Evolutionary conservation across 2,888 invertebrate genomes (phyloP).

Genomic region (Copidosoma aretas): DNA sequence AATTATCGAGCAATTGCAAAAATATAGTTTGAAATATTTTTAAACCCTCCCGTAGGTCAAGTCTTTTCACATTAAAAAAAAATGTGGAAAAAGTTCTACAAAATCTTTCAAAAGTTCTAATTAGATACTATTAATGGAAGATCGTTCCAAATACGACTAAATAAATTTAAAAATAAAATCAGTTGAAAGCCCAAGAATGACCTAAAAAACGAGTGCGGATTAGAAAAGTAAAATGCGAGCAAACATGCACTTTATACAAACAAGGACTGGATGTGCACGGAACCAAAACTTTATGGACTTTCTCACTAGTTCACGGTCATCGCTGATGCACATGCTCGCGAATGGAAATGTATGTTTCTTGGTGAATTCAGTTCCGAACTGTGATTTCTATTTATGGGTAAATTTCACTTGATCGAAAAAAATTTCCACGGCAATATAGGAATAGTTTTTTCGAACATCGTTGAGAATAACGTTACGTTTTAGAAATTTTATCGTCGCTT

Average conservation of each 20-base stretch:
- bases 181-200: constrained; percentile 51
- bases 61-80: too few species aligned
- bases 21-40: constrained; percentile 1
- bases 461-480: too few species aligned
- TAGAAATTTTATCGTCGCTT: too few species aligned
- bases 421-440: not conserved
- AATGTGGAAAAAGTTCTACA: not conserved
- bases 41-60: too few species aligned
- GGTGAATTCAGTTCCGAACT: constrained; percentile 18
- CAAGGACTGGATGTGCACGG: constrained; percentile 60
- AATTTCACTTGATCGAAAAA: constrained; percentile 12
- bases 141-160: not conserved
- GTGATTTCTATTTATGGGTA: constrained; percentile 18
- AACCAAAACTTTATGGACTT: constrained; percentile 59
- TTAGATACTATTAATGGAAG: too few species aligned
- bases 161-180: constrained; percentile 19
- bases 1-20: not conserved
- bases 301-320: constrained; percentile 51
- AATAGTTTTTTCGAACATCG: too few species aligned
- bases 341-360: constrained; percentile 23
- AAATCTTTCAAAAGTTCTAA: too few species aligned
- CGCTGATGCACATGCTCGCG: constrained; percentile 27
- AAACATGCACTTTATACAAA: constrained; percentile 50
- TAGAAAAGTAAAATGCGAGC: constrained; percentile 59
- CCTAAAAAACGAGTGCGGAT: constrained; percentile 57